Conservation (phyloP, 2,888 invertebrate genomes). For the Philopedon plagiatum region DNA sequence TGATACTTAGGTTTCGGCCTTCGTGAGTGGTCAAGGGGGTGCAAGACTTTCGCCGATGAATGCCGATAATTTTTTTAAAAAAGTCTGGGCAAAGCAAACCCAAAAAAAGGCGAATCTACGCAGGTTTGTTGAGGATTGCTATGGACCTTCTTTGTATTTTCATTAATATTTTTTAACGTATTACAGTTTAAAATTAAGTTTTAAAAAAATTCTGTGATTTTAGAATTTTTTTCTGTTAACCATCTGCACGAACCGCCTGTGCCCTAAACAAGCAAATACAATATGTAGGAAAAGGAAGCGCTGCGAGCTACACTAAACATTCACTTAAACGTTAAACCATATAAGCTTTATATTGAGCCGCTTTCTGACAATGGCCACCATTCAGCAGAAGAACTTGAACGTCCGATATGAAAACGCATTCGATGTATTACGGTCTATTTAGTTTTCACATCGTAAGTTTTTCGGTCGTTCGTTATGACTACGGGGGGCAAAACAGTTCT, state of each 20-base stretch:
- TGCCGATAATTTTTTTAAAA: too few relatives aligned
- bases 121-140: too few relatives aligned
- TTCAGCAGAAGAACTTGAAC: conserved; percentile 44
- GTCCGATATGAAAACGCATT: conserved; percentile 42
- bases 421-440: conserved; percentile 40
- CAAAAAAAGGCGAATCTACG: too few relatives aligned
- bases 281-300: conserved; percentile 40
- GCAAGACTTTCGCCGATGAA: too few relatives aligned
- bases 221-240: too few relatives aligned
- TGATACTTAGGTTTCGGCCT: too few relatives aligned
- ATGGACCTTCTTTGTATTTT: too few relatives aligned
- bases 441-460: conserved; percentile 39
- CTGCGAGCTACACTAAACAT: conserved; percentile 38
- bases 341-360: conserved; percentile 35
- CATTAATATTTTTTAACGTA: too few relatives aligned
- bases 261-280: conserved; percentile 8
- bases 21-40: too few relatives aligned
- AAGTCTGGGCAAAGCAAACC: too few relatives aligned
- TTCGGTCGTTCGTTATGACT: background rate
- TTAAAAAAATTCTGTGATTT: too few relatives aligned
- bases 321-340: conserved; percentile 37
- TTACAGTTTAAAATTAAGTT: too few relatives aligned
- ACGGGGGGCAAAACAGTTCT: background rate
- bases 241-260: conserved; percentile 16
- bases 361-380: conserved; percentile 43